Evolutionary conservation across 1,140 invertebrate species (phyloP).

Genomic region (Manduca sexta): DNA sequence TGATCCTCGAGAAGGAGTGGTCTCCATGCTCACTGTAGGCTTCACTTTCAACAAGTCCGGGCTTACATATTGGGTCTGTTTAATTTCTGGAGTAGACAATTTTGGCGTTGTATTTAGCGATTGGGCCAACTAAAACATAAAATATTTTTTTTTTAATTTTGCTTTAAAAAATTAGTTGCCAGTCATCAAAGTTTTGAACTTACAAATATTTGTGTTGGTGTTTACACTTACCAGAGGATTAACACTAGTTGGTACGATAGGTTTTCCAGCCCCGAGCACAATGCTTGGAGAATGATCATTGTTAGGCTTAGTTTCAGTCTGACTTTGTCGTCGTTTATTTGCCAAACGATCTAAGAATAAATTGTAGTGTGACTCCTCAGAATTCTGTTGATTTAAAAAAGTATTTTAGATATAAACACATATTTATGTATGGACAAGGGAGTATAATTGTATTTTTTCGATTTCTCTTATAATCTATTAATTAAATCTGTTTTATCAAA

Average conservation of each 20-base stretch:
- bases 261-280: constrained; percentile 58
- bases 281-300: constrained; percentile 61
- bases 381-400: constrained; percentile 86
- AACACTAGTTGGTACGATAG: constrained; percentile 53
- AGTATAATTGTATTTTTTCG: no score
- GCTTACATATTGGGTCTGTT: constrained; percentile 51
- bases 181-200: no score
- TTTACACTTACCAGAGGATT: constrained; percentile 58
- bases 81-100: constrained; percentile 19
- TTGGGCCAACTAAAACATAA: constrained; percentile 39
- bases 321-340: constrained; percentile 79
- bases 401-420: no score
- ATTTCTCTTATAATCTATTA: no score
- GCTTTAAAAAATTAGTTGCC: constrained; percentile 29
- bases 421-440: no score
- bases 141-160: neutral
- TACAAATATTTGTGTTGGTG: constrained; percentile 5
- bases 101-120: constrained; percentile 39
- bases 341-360: constrained; percentile 84
- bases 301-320: constrained; percentile 38
- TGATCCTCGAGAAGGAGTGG: constrained; percentile 34
- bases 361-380: constrained; percentile 94
- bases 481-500: no score
- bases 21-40: constrained; percentile 44
- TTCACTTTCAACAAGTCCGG: constrained; percentile 43